A percentile compares a stretch with the other conserved stretches of the same genome.
phyloP scores from a whole-genome alignment of 2,113 vertebrate genomes.

The Miniopterus natalensis region DNA sequence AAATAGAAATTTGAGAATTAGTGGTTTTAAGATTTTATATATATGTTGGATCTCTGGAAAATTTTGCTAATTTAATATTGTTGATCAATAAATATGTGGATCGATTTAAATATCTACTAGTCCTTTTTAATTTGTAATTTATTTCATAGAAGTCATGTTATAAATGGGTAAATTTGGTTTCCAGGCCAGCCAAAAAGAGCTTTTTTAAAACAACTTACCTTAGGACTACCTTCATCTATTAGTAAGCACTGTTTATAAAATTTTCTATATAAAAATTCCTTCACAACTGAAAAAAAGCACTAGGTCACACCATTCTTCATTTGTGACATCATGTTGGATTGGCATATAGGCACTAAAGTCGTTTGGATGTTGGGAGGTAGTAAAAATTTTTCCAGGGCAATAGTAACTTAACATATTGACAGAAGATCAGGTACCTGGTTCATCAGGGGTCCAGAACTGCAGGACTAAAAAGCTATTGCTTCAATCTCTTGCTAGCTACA shows the following conservation, averaged over 20 bases:
- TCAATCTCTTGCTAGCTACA: not conserved
- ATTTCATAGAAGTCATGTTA: slow-evolving; percentile 50
- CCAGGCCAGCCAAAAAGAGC: not conserved
- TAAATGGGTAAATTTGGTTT: slow-evolving; percentile 58
- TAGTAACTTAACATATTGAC: slow-evolving; percentile 14
- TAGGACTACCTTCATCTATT: not conserved
- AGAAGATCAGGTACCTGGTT: not conserved
- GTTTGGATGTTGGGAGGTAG: not conserved
- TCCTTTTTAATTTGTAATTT: slow-evolving; percentile 51
- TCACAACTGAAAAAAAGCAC: not conserved
- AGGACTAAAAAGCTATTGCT: not conserved
- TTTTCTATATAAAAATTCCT: slow-evolving; percentile 21
- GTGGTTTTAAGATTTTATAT: slow-evolving; percentile 50
- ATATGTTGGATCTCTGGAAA: slow-evolving; percentile 52
- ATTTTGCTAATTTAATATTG: slow-evolving; percentile 41
- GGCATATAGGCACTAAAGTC: not conserved
- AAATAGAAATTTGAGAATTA: slow-evolving; percentile 58
- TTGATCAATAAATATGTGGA: slow-evolving; percentile 39
- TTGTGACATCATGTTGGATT: slow-evolving; percentile 36
- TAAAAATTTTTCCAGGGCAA: not conserved
- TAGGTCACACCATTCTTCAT: not conserved
- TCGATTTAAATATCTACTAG: slow-evolving; percentile 47
- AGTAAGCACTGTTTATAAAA: slow-evolving; percentile 45
- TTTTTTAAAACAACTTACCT: slow-evolving; percentile 48
- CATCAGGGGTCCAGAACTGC: not conserved